Conservation (phyloP, 1,140 invertebrate species). For the Galleria mellonella region DNA sequence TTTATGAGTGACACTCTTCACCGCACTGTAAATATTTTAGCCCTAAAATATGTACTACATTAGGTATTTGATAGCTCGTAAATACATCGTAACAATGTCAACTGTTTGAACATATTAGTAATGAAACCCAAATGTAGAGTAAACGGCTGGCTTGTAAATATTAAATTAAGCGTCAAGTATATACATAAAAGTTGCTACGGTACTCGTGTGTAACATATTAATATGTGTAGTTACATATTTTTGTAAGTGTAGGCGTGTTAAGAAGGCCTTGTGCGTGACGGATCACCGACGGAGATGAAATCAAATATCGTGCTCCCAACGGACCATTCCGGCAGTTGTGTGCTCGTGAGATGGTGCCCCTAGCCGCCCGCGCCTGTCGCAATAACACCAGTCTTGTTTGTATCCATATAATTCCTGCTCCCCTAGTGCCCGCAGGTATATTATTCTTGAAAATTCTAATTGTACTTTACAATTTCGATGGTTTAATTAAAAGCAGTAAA, state of each 20-base stretch:
- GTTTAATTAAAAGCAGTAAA: too few species aligned
- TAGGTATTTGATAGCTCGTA: too few species aligned
- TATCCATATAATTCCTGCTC: slow-evolving; percentile 1
- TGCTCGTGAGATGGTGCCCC: background rate
- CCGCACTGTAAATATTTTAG: slow-evolving; percentile 29
- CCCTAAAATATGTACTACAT: background rate
- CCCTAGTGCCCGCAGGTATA: background rate
- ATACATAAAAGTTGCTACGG: background rate
- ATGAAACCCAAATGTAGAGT: background rate
- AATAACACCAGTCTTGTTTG: slow-evolving; percentile 6
- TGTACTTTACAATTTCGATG: background rate
- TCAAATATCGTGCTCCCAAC: slow-evolving; percentile 35
- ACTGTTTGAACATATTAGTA: background rate
- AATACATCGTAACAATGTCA: too few species aligned
- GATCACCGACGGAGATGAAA: slow-evolving; percentile 37
- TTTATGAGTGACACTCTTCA: slow-evolving; percentile 26
- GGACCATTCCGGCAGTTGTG: slow-evolving; percentile 3
- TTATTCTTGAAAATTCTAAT: slow-evolving; percentile 11
- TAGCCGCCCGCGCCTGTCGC: slow-evolving; percentile 20
- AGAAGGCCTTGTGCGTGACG: slow-evolving; percentile 26
- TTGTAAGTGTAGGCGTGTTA: slow-evolving; percentile 15
- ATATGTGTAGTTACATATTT: slow-evolving; percentile 15
- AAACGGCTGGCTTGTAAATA: background rate
- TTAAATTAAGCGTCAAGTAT: too few species aligned
- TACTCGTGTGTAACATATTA: background rate